Evolutionary conservation across 2,113 vertebrate species (phyloP).

Genomic region (Pluvianellus socialis): DNA sequence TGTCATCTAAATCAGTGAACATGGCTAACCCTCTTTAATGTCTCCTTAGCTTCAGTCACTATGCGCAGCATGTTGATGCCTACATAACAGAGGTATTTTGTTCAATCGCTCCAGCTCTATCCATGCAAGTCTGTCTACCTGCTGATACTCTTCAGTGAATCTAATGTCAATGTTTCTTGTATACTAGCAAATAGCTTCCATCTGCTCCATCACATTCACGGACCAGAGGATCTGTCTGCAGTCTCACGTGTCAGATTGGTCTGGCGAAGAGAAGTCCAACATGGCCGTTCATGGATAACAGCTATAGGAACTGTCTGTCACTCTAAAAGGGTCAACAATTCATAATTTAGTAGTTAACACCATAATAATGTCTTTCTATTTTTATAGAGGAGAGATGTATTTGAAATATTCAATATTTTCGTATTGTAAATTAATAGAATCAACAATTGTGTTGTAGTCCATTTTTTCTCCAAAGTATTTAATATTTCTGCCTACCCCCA

Average conservation of each 20-base stretch:
- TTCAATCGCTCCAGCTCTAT: not conserved
- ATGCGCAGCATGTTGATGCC: accelerated
- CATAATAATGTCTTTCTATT: not conserved
- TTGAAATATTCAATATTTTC: not conserved
- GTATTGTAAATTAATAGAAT: not conserved
- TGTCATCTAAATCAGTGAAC: not conserved
- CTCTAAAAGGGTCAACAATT: not conserved
- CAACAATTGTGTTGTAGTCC: not conserved
- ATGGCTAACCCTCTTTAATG: not conserved
- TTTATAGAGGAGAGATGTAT: not conserved
- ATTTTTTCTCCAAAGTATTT: not conserved
- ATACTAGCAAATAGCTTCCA: not conserved
- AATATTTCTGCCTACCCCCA: not conserved
- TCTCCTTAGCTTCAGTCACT: not conserved
- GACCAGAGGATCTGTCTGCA: not conserved
- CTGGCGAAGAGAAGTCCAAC: not conserved
- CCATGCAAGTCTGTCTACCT: not conserved
- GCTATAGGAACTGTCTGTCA: not conserved
- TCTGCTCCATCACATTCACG: not conserved
- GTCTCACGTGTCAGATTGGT: not conserved
- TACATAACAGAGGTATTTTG: not conserved
- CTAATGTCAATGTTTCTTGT: not conserved
- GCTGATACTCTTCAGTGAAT: not conserved
- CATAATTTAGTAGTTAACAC: not conserved
- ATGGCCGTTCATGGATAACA: not conserved